phyloP scores from a whole-genome alignment of 2,113 vertebrate genomes.

The Oreotrochilus melanogaster region DNA sequence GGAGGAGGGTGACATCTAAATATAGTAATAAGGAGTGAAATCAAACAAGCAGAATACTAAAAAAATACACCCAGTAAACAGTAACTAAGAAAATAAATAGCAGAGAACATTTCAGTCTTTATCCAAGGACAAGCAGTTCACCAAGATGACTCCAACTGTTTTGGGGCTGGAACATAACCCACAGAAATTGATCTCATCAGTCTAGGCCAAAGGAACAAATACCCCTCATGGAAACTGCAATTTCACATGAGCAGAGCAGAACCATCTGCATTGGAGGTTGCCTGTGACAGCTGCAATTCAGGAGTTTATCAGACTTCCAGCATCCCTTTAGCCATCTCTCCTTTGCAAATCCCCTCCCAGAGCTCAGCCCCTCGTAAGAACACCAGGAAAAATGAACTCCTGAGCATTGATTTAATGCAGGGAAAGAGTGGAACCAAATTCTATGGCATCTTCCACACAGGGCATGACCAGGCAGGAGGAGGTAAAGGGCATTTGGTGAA shows the following conservation, averaged over 20 bases:
- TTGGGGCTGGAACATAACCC: neutral
- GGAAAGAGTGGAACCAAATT: neutral
- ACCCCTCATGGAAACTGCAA: neutral
- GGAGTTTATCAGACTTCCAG: neutral
- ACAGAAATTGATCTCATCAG: neutral
- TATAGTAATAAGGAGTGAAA: neutral
- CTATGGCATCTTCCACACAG: accelerated
- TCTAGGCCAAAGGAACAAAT: neutral
- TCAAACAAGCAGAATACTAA: neutral
- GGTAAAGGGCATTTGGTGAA: neutral
- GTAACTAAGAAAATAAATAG: neutral
- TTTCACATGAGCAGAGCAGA: neutral
- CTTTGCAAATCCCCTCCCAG: neutral
- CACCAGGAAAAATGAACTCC: neutral
- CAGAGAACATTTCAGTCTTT: neutral
- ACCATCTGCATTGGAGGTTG: neutral
- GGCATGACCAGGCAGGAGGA: neutral
- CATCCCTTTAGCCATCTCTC: neutral
- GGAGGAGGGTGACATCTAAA: neutral
- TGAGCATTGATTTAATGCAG: accelerated
- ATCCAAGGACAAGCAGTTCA: neutral
- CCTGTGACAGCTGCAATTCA: neutral
- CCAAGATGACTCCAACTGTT: neutral
- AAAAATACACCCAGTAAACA: neutral
- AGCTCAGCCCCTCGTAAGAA: neutral